Evolutionary conservation across 2,113 vertebrate species (phyloP).

Genomic region (cattle (Bos taurus)): DNA sequence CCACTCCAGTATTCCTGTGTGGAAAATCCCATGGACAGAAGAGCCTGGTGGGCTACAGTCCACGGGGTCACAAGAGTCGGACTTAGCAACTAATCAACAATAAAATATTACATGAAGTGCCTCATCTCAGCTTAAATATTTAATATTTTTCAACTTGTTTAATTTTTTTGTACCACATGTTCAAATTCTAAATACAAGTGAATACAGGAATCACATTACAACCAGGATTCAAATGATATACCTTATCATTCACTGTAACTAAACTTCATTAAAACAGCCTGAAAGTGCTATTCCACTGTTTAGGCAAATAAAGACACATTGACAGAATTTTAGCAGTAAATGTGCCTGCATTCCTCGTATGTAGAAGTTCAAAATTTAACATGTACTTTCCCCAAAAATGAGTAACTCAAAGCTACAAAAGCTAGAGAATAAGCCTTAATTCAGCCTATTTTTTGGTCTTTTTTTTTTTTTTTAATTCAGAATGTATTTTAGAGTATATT

Average conservation of each 20-base stretch:
- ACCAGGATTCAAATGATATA: constrained; percentile 22
- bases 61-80: not conserved
- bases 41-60: not conserved
- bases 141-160: not conserved
- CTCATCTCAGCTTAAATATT: constrained; percentile 2
- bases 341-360: not conserved
- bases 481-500: not conserved
- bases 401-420: constrained; percentile 14
- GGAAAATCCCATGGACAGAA: not conserved
- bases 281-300: not conserved
- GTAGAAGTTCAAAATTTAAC: constrained; percentile 17
- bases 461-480: not conserved
- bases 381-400: not conserved
- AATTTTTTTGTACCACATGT: not conserved
- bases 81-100: not conserved
- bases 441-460: not conserved
- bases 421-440: not conserved
- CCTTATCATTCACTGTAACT: not conserved
- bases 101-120: not conserved
- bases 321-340: constrained; percentile 14
- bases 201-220: not conserved
- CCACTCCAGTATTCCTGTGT: not conserved
- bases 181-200: constrained; percentile 2
- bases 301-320: constrained; percentile 5
- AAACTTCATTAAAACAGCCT: constrained; percentile 33